These are phyloP conservation scores for Salvelinus sp. DNA, from an alignment of 2,113 vertebrate genomes.

Conservation along the genomic window DNA sequence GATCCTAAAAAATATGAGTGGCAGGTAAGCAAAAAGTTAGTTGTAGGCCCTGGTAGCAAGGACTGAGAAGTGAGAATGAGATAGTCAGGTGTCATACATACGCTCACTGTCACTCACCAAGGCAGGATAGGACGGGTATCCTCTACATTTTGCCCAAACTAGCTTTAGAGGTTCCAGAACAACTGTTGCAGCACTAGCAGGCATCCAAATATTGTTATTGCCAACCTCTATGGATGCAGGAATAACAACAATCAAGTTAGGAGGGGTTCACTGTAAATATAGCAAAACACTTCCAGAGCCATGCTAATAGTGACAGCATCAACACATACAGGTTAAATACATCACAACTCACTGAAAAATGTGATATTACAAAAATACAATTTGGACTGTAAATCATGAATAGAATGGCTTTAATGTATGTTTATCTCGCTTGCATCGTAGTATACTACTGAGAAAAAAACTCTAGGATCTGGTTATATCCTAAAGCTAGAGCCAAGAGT, in stretches of 20 bases:
- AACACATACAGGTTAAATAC: background rate
- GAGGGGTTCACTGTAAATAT: constrained; percentile 51
- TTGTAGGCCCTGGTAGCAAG: too few species aligned
- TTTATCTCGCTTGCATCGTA: too few species aligned
- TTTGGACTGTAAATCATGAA: too few species aligned
- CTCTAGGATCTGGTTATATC: too few species aligned
- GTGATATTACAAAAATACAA: too few species aligned
- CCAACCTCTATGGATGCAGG: constrained; percentile 87
- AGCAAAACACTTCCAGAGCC: constrained; percentile 53
- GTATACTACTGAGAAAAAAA: too few species aligned
- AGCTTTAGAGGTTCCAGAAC: constrained; percentile 95
- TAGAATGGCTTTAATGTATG: too few species aligned
- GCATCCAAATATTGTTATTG: constrained; percentile 96
- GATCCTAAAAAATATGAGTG: too few species aligned
- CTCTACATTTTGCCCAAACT: constrained; percentile 99
- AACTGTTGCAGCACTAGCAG: constrained; percentile 86
- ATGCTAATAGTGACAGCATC: constrained; percentile 40
- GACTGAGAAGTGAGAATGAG: too few species aligned
- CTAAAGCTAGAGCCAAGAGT: too few species aligned
- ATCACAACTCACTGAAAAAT: too few species aligned
- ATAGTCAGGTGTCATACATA: constrained; percentile 2
- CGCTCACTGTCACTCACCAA: constrained; percentile 83
- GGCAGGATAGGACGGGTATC: constrained; percentile 97
- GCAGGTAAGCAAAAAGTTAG: too few species aligned
- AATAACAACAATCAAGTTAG: constrained; percentile 70